Evolutionary conservation across 1,140 invertebrate genomes (phyloP), one percentile per base, ranked within the genome.

Genomic region (Diachasma alloeum): DNA sequence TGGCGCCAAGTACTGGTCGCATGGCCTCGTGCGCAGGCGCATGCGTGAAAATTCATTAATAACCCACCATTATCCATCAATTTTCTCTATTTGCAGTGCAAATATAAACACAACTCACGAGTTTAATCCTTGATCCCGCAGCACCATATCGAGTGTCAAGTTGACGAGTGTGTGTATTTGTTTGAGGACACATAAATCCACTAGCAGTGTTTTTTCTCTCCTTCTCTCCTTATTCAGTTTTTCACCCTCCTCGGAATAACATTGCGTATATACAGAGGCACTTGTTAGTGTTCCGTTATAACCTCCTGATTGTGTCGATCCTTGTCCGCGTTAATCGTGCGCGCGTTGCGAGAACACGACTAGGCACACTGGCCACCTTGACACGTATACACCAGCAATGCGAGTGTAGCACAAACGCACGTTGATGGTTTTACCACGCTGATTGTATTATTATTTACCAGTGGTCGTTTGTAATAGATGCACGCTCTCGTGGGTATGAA

Each of bases 361-460:
- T 75, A 80, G 74, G 75, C 39, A 26, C 59, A 26, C 59, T 72
- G 75, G 79, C 76, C 78, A 83, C 85, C 84, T 86, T 84, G 86
- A 86, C 85, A 85, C 86, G 83, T 87, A 87, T 85, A 86, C 80
- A 83, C 86, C 80, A 73, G 53, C 76, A 78, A 53, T 71, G 67
- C 72, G 72, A 74, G 36, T 75, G 46, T 53, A n/a, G 26, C 15
- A 63, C 19, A 63, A 19, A 56, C 56, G 66, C 44, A 66, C 44
- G 37, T 39, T 67, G 63, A 46, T 36, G 24, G 75, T 37, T 19
- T 36, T 67, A 53, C 72, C 46, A 74, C 44, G 44, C 56, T 42
- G 48, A 63, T 17, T 68, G 63, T 36, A 66, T 70, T 78, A 69
- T 78, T 78, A 46, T 72, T 74, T 70, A 67, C 48, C 68, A 56